phyloP scores from a whole-genome alignment of 2,113 vertebrate genomes.

The Argyrosomus japonicus region DNA sequence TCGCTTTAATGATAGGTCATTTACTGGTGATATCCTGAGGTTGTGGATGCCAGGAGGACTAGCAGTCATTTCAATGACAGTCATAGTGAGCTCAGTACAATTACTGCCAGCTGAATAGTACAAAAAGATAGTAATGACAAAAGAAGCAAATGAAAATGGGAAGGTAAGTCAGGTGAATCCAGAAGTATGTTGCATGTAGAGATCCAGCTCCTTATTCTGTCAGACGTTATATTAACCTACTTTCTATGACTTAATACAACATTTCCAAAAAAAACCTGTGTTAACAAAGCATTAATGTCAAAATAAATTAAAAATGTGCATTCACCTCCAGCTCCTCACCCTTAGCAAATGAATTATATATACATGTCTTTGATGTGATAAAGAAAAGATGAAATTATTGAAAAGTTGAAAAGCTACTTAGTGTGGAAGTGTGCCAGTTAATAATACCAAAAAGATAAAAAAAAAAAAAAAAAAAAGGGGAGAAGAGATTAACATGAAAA shows the following conservation, averaged over 20 bases:
- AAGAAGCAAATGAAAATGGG: conserved; percentile 1
- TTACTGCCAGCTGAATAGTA: conserved; percentile 31
- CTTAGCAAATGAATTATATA: not conserved
- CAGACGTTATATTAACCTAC: not conserved
- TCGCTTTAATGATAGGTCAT: conserved; percentile 69
- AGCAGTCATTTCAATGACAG: conserved; percentile 33
- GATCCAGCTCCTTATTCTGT: not conserved
- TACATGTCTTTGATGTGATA: conserved; percentile 12
- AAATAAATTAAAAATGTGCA: conserved; percentile 11
- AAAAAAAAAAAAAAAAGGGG: not conserved
- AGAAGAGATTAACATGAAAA: conserved; percentile 28
- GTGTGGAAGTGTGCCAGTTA: conserved; percentile 7
- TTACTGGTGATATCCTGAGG: conserved; percentile 59
- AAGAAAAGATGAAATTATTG: not conserved
- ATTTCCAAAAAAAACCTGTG: not conserved
- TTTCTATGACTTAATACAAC: not conserved
- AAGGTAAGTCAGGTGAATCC: not conserved
- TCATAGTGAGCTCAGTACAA: conserved; percentile 1
- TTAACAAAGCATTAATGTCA: not conserved
- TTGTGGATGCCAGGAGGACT: conserved; percentile 25
- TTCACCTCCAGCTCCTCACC: not conserved
- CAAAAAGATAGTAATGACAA: not conserved
- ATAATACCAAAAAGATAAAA: conserved; percentile 22
- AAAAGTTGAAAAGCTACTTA: conserved; percentile 27
- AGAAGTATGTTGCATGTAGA: not conserved